Evolutionary conservation across 2,888 invertebrate species (phyloP), one percentile per base, ranked within the genome.

Genomic region (Galeopsomyia nigrocyanea): DNA sequence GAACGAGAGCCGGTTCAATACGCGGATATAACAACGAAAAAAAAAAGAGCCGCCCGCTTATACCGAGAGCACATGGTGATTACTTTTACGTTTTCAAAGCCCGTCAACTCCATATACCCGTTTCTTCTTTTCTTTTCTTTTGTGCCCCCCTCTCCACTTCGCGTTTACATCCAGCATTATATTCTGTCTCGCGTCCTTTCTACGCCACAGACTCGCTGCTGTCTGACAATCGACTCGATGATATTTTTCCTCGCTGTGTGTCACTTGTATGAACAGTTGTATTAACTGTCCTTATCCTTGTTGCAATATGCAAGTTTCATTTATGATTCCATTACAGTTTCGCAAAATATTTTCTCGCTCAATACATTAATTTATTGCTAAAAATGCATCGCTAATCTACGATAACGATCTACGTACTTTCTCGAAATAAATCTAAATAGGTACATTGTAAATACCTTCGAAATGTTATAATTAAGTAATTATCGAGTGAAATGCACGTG

Each of bases 51-150:
- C 69, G 19, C 55, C 31, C 21, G 46, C 31, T 49, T 31, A 39
- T 39, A 58, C 56, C 39, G 62, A 17, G 64, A 14, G 39, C 64
- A 10, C 51, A 21, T 31, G 63, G 62, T 74, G 74, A 74, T 74
- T 74, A 74, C 70, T 74, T 74, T 67, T 74, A 58, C 67, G 70
- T 67, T 70, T 70, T 74, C 70, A 74, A 74, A 74, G 74, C 69
- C 70, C 58, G 70, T 74, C 74, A 74, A 55, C 47, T 74, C 67
- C 73, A 63, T 19, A 53, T 61, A 22, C 56, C 16, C 70, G 58
- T 51, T 62, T 65, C 63, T 61, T 67, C 58, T 72, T 50, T 50
- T 49, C 55, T 21, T 68, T 61, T 64, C 68, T 68, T 60, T 17
- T 19, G 17, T 68, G 51, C 65, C 61, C 64, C 66, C 49, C 46